phyloP scores from a whole-genome alignment of 30 jellyfish, hydroid and myxozoan species.

The Pseudorhiza aurosa region DNA sequence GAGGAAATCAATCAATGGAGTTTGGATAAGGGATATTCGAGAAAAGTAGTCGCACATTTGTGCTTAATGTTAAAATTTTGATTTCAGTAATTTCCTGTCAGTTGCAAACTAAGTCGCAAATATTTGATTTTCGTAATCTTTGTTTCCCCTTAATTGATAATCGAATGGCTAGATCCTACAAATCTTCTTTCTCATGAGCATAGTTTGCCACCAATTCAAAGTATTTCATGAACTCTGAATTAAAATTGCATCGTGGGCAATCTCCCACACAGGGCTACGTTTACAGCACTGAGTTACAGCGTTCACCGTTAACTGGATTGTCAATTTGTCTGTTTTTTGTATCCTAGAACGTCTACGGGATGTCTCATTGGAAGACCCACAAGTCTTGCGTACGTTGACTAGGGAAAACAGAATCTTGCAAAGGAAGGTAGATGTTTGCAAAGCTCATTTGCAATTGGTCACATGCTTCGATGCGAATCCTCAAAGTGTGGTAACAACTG shows the following conservation, averaged over 20 bases:
- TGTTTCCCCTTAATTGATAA: slow-evolving; percentile 8
- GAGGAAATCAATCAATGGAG: not conserved
- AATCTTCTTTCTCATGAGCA: no score
- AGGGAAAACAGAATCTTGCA: slow-evolving; percentile 85
- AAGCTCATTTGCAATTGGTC: slow-evolving; percentile 85
- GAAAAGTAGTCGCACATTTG: not conserved
- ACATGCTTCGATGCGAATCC: slow-evolving; percentile 83
- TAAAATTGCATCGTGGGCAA: no score
- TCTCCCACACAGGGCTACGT: no score
- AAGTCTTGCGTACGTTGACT: slow-evolving; percentile 68
- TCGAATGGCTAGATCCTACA: slow-evolving; percentile 7
- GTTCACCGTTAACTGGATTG: no score
- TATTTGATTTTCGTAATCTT: slow-evolving; percentile 11
- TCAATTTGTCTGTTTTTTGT: no score
- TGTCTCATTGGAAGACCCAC: slow-evolving; percentile 74
- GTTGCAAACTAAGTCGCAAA: slow-evolving; percentile 1
- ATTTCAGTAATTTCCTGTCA: slow-evolving; percentile 25
- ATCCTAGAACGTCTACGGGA: slow-evolving; percentile 77
- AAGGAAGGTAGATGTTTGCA: slow-evolving; percentile 91
- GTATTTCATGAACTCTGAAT: no score
- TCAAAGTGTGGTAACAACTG: slow-evolving; percentile 61
- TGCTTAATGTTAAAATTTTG: not conserved
- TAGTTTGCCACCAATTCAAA: no score
- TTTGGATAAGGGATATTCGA: slow-evolving; percentile 1
- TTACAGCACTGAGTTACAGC: no score